These are phyloP conservation scores for Synanceia verrucosa DNA, from an alignment of 2,797 vertebrate species.

Conservation along the genomic window DNA sequence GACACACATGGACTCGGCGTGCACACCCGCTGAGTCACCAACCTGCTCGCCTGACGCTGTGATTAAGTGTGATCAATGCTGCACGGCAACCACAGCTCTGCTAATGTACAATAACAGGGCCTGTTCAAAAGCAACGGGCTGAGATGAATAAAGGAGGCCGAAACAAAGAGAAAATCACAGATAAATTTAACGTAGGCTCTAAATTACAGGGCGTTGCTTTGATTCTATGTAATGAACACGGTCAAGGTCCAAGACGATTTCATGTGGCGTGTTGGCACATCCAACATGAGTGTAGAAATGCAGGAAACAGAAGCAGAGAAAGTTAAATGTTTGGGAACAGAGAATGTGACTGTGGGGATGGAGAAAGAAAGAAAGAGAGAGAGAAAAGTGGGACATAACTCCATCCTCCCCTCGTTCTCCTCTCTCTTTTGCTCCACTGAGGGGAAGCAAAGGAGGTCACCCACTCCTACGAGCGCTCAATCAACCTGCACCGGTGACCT, in stretches of 20 bases:
- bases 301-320: not conserved
- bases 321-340: constrained; percentile 9
- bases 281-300: not conserved
- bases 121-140: constrained; percentile 15
- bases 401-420: constrained; percentile 42
- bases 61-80: constrained; percentile 52
- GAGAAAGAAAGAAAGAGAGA: constrained; percentile 17
- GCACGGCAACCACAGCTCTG: constrained; percentile 15
- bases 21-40: constrained; percentile 52
- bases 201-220: constrained; percentile 26
- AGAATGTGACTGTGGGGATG: constrained; percentile 29
- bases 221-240: not conserved
- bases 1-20: constrained; percentile 36
- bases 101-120: constrained; percentile 34
- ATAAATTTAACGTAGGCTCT: constrained; percentile 27
- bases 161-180: constrained; percentile 38
- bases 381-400: constrained; percentile 70
- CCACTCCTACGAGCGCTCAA: constrained; percentile 80
- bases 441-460: constrained; percentile 81
- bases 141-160: not conserved
- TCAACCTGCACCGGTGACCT: constrained; percentile 80
- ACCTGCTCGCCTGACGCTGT: constrained; percentile 53
- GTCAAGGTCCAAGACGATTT: constrained; percentile 33
- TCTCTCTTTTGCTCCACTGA: constrained; percentile 58
- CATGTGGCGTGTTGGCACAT: constrained; percentile 2